Base-by-base conservation (phyloP, 2,888 invertebrate genomes). In the Drosophila buzzatii region DNA sequence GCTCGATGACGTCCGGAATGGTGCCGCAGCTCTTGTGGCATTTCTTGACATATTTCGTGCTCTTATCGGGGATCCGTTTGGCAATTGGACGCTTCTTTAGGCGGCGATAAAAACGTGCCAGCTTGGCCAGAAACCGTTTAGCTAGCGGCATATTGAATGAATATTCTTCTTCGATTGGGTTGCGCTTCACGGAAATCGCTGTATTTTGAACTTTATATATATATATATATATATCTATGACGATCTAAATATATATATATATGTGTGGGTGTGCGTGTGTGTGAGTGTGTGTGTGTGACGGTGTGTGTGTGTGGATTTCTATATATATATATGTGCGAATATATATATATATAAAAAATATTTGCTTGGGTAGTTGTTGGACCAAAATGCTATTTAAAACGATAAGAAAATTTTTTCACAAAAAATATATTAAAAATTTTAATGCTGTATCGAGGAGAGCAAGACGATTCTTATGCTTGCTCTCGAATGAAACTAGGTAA, bases 71-170 rank as follows among this genome's bases (percentile, higher is more conserved):
- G 7, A 20, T 6, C 9, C 31, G 16, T 16, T 45, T 20, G 35
- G 18, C 7, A 14, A 18, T 49, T 2, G 59, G 33, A 16, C 52
- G 39, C 27, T 31, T 51, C 42, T 45, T 61, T 0, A 76, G 14
- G 12, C 76, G 76, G 5, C 47, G 55, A 37, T 62, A 76, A 31
- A 76, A 37, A 1, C 52, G 41, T 1, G 18, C 23, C 14, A 73
- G 31, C 2, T 68, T 68, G 0, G 65, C 65, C 0, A 76, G 12
- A 12, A 76, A 10, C 1, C 55, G 52, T n/a, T 76, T 76, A 0
- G 52, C 63, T 9, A 41, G 51, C 9, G 65, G 37, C 76, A 76
- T 76, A 10, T 0, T 51, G n/a, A 41, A 37, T 7, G 16, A 41
- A 37, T 10, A 7, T 20, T 47, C 12, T 12, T 1, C 2, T 52